Conservation (phyloP, 2,797 vertebrate genomes). For the Chaunax sp. region DNA sequence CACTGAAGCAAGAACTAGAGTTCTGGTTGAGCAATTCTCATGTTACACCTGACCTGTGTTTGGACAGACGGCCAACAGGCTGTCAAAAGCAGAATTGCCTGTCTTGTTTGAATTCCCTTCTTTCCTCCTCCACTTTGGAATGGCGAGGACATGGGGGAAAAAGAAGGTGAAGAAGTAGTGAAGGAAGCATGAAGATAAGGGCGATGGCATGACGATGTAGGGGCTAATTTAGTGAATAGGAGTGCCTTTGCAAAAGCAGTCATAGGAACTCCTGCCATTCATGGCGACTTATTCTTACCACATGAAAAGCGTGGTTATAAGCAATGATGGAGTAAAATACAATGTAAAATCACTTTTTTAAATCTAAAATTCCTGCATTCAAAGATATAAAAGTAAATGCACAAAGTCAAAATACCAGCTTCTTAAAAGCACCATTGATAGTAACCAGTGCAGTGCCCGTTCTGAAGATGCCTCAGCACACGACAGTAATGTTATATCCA, state of each 20-base stretch:
- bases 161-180: conserved; percentile 13
- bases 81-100: conserved; percentile 52
- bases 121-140: conserved; percentile 19
- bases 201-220: not conserved
- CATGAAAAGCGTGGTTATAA: too few species aligned
- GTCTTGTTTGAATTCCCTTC: conserved; percentile 49
- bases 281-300: too few species aligned
- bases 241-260: not conserved
- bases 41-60: conserved; percentile 67
- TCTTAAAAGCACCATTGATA: too few species aligned
- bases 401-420: too few species aligned
- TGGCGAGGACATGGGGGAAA: conserved; percentile 5
- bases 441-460: too few species aligned
- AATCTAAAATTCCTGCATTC: too few species aligned
- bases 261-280: too few species aligned
- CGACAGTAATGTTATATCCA: too few species aligned
- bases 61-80: conserved; percentile 35
- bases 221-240: not conserved
- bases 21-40: conserved; percentile 45
- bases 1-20: not conserved
- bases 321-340: too few species aligned
- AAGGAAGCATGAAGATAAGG: conserved; percentile 1
- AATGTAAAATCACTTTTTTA: too few species aligned
- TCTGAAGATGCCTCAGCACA: too few species aligned
- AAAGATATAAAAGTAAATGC: too few species aligned